Base-by-base conservation (phyloP, 2,113 vertebrate species). In the Planiliza haematocheilus region DNA sequence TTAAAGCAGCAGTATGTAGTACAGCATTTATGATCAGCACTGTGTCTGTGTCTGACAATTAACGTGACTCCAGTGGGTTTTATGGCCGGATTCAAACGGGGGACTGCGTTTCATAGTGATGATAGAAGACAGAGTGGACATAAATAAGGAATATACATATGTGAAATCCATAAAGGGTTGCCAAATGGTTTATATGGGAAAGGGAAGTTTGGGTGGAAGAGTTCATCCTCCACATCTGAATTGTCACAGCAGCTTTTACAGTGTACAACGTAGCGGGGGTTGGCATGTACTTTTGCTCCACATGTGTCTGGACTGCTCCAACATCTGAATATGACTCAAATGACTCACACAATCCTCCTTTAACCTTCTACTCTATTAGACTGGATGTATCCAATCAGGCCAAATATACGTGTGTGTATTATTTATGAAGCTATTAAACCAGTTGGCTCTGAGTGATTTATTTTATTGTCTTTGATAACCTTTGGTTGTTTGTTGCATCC, bases 11-110 rank as follows among this genome's bases (percentile, higher is more conserved):
- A 84, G 83, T 87, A 77, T 79, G 86, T 87, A 83, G 76, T 72
- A 76, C 83, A 86, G 87, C 88, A 67, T 94, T 94, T 94, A 94
- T 92, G 90, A 90, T 88, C 87, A 90, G 88, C 86, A 90, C 87
- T 85, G 82, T 86, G 74, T 89, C 88, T 92, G 85, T 78, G 86
- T 90, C 90, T 87, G 86, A 90, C 89, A 91, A 93, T 92, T 92
- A 91, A 90, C 86, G 85, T 90, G 91, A 91, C 87, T 91, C 86
- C 87, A 88, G 83, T 78, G 62, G 64, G 83, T 92, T 91, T 93
- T 93, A 92, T 76, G 86, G 58, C 76, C 75, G 49, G 86, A 93
- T 92, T 93, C 87, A 88, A 91, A 85, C 58, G 46, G 84, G 53
- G 51, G 73, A 77, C 90, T 85, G 88, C 70, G 75, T 91, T 92